A percentile compares a stretch with the other conserved stretches of the same genome.
Conservation (phyloP, 2,113 vertebrate genomes). For the Ailuropoda melanoleuca region DNA sequence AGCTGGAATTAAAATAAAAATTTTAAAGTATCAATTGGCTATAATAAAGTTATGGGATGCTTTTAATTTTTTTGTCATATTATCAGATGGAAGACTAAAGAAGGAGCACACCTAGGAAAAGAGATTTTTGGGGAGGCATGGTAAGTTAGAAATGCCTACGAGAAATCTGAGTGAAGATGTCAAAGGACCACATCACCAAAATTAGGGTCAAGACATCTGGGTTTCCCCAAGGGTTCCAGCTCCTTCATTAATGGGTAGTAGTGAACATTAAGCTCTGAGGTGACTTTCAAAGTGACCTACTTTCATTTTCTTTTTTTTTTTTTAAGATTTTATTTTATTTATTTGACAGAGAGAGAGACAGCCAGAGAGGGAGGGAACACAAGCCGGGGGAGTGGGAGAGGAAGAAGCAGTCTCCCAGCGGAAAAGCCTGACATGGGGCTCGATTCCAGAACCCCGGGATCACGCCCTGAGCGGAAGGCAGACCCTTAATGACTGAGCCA, state of each 20-base stretch:
- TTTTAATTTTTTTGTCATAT: not conserved
- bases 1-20: not conserved
- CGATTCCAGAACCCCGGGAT: too few relatives aligned
- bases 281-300: not conserved
- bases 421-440: too few relatives aligned
- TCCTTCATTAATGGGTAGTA: not conserved
- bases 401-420: too few relatives aligned
- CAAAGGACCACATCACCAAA: not conserved
- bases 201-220: not conserved
- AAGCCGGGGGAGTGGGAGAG: too few relatives aligned
- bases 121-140: not conserved
- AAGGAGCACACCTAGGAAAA: not conserved
- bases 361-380: too few relatives aligned
- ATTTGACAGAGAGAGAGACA: too few relatives aligned
- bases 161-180: not conserved
- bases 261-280: not conserved
- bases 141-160: not conserved
- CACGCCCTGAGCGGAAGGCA: too few relatives aligned
- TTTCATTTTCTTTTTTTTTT: not conserved
- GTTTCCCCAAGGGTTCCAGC: too few relatives aligned
- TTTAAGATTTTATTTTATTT: too few relatives aligned
- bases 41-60: not conserved
- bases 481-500: too few relatives aligned
- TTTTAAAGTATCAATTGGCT: not conserved
- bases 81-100: not conserved